phyloP scores from a whole-genome alignment of 2,113 vertebrate genomes.

The Heteronetta atricapilla region DNA sequence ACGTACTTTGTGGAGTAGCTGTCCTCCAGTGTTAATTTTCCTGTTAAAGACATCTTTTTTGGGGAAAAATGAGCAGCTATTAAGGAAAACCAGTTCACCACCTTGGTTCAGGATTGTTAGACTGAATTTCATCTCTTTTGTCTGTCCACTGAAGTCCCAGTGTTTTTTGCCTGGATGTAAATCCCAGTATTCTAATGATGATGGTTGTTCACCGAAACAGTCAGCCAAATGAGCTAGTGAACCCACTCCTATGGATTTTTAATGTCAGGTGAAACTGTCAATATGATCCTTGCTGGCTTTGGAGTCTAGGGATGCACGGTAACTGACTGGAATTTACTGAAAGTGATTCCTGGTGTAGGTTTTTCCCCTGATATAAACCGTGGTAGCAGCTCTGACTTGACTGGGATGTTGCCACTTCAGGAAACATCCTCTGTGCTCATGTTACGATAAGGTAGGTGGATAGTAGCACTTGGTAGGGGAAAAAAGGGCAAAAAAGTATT shows the following conservation, averaged over 20 bases:
- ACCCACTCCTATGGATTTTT: not conserved
- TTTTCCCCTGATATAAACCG: not conserved
- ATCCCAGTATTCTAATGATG: not conserved
- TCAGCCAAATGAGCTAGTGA: not conserved
- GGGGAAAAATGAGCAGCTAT: not conserved
- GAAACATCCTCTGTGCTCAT: not conserved
- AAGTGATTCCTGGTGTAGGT: not conserved
- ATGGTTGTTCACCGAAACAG: not conserved
- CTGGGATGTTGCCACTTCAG: not conserved
- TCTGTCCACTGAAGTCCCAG: not conserved
- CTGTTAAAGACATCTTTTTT: rapidly evolving
- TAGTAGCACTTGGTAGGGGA: not conserved
- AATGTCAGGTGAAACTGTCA: not conserved
- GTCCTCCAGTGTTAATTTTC: not conserved
- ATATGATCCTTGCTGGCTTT: not conserved
- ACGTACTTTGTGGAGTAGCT: not conserved
- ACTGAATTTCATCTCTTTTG: not conserved
- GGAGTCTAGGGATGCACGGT: not conserved
- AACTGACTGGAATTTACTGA: not conserved
- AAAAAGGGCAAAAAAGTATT: not conserved
- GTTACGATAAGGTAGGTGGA: not conserved
- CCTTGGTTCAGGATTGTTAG: not conserved
- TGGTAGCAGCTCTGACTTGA: not conserved
- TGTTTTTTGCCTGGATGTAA: not conserved
- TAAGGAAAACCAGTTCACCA: not conserved